Base-by-base conservation (phyloP, 2,888 invertebrate species). In the Colostygia pectinataria region DNA sequence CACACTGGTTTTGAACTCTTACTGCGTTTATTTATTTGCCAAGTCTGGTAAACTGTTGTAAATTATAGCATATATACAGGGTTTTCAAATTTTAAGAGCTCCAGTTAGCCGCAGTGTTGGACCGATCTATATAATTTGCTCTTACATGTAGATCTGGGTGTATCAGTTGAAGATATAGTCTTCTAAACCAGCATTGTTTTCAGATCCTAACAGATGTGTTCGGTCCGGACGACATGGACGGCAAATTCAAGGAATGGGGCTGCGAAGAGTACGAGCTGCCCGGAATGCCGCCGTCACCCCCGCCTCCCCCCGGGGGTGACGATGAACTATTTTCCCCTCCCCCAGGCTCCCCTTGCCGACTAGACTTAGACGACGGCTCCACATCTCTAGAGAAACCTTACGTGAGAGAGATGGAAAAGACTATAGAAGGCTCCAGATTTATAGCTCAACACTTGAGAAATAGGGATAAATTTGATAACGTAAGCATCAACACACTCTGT, bases 361-460 rank as follows among this genome's bases (percentile, higher is more conserved):
- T 92, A 62, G 91, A 90, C 65, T 77, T 92, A 66, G 92, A 92
- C 63, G 92, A 92, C 57, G 87, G 91, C 61, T 95, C 95, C 84
- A 95, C 96, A 58, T 95, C 95, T 68, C 94, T 95, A 80, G 96
- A 96, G 71, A 95, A 95, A 82, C 93, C 95, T 56, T 94, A 93
- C 66, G 92, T 95, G 63, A 93, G 95, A 79, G 96, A 96, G 87
- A 95, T 97, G 93, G 97, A 97, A 86, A 96, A 96, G 85, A 96
- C 97, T 71, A 94, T 97, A 84, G 96, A 96, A 79, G 97, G 97
- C 68, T 96, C 97, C 63, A 94, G 96, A 74, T 98, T 98, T 87
- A 97, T 98, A 90, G 97, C 97, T 77, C 98, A 98, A 89, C 98
- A 98, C 83, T 96, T 97, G 83, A 95, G 94, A 87, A 98, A 98